Evolutionary conservation across 1,140 invertebrate species (phyloP).

Genomic region (silkworm (Bombyx mori)): DNA sequence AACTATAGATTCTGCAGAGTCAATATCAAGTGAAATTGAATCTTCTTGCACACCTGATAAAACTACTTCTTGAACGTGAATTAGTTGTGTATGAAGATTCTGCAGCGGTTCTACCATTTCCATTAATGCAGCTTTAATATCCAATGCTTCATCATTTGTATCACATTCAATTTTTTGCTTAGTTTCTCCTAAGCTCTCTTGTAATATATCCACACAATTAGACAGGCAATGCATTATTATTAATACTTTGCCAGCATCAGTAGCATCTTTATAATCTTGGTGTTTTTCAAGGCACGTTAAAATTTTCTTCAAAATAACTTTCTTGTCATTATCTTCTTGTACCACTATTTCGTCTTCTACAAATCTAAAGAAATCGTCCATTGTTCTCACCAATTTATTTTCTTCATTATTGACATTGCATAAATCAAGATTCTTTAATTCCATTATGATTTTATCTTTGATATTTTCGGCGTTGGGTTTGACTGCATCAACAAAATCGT

Average conservation of each 20-base stretch:
- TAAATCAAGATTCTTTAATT: conserved; percentile 12
- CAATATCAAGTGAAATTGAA: conserved; percentile 31
- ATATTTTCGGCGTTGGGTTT: conserved; percentile 14
- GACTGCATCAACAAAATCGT: conserved; percentile 14
- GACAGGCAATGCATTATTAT: conserved; percentile 46
- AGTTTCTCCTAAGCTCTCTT: conserved; percentile 14
- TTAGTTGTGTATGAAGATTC: conserved; percentile 29
- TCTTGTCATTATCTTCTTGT: too few relatives aligned
- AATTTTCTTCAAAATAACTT: conserved; percentile 10
- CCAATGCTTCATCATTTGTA: too few relatives aligned
- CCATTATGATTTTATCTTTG: conserved; percentile 16
- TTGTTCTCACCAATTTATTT: conserved; percentile 10
- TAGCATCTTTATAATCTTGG: conserved; percentile 33
- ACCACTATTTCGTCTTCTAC: conserved; percentile 7
- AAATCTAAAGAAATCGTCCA: conserved; percentile 15
- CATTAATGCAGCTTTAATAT: conserved; percentile 23
- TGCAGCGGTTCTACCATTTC: conserved; percentile 35
- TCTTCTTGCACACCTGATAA: conserved; percentile 25
- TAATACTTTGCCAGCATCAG: conserved; percentile 33
- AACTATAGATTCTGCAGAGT: conserved; percentile 32
- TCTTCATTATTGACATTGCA: conserved; percentile 4
- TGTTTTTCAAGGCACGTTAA: conserved; percentile 32
- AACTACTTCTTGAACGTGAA: conserved; percentile 30
- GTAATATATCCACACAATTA: conserved; percentile 41
- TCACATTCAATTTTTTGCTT: conserved; percentile 6